phyloP scores from a whole-genome alignment of 2,113 vertebrate genomes.

The Melanerpes formicivorus region DNA sequence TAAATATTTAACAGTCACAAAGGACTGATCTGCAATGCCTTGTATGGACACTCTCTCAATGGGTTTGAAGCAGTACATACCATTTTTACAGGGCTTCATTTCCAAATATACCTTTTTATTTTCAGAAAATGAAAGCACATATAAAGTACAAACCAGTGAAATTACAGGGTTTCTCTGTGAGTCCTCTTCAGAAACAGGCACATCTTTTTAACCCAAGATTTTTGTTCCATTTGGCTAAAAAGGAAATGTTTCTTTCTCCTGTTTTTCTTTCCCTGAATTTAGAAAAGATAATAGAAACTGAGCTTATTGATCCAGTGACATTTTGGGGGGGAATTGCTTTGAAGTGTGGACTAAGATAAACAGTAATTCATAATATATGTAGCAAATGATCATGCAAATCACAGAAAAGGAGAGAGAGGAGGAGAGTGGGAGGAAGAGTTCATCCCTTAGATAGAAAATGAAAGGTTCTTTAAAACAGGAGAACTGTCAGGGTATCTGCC shows the following conservation, averaged over 20 bases:
- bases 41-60: constrained; percentile 32
- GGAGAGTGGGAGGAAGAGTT: constrained; percentile 11
- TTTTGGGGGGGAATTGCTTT: constrained; percentile 45
- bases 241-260: constrained; percentile 13
- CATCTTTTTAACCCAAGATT: neutral
- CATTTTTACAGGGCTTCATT: constrained; percentile 29
- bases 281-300: constrained; percentile 28
- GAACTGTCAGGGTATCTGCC: neutral
- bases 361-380: constrained; percentile 17
- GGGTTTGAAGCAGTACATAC: neutral
- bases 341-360: constrained; percentile 27
- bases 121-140: neutral
- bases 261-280: constrained; percentile 16
- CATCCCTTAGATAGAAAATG: neutral
- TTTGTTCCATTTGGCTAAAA: constrained; percentile 19
- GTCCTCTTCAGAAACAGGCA: neutral
- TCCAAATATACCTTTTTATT: neutral
- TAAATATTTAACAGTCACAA: constrained; percentile 55
- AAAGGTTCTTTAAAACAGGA: constrained; percentile 16
- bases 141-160: neutral
- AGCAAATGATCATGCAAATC: constrained; percentile 47
- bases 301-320: constrained; percentile 35
- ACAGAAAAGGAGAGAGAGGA: constrained; percentile 6
- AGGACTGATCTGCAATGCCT: constrained; percentile 16
- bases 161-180: constrained; percentile 12